Conservation (phyloP, 2,888 invertebrate genomes). For the Parthenolecanium corni region DNA sequence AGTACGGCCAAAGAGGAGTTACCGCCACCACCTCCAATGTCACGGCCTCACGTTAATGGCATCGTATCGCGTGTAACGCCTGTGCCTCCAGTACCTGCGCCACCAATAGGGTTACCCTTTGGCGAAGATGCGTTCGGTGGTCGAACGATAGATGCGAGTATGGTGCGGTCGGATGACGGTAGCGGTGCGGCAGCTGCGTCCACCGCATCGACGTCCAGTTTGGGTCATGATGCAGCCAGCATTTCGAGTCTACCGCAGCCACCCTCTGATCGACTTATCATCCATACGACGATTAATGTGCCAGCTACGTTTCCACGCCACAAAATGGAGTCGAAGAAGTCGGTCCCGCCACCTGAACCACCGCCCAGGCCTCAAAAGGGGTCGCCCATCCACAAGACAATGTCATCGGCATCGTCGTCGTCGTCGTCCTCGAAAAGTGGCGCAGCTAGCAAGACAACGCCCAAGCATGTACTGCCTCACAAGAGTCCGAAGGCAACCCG, state of each 20-base stretch:
- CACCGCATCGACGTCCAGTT: too few species aligned
- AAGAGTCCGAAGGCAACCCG: slow-evolving; percentile 40
- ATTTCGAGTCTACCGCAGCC: slow-evolving; percentile 5
- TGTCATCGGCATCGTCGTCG: slow-evolving; percentile 39
- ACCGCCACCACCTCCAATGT: neutral
- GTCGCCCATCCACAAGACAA: slow-evolving; percentile 36
- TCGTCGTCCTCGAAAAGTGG: slow-evolving; percentile 35
- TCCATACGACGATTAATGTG: slow-evolving; percentile 27
- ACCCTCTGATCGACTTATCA: slow-evolving; percentile 27
- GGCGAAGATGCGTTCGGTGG: neutral
- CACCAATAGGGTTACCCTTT: too few species aligned
- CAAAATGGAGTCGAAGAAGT: slow-evolving; percentile 31
- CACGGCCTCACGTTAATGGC: neutral
- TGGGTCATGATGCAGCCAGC: too few species aligned
- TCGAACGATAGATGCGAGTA: slow-evolving; percentile 16
- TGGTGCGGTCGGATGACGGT: slow-evolving; percentile 19
- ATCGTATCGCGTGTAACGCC: neutral
- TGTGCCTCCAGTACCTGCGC: neutral
- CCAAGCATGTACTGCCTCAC: slow-evolving; percentile 36
- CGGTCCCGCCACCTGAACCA: slow-evolving; percentile 35
- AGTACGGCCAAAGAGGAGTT: slow-evolving; percentile 4
- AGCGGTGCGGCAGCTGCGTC: neutral
- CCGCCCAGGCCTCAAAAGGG: slow-evolving; percentile 37
- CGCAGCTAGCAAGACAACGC: too few species aligned
- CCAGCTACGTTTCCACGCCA: slow-evolving; percentile 33